Conservation (phyloP, 1,140 invertebrate species). For the honey bee (Apis mellifera) region DNA sequence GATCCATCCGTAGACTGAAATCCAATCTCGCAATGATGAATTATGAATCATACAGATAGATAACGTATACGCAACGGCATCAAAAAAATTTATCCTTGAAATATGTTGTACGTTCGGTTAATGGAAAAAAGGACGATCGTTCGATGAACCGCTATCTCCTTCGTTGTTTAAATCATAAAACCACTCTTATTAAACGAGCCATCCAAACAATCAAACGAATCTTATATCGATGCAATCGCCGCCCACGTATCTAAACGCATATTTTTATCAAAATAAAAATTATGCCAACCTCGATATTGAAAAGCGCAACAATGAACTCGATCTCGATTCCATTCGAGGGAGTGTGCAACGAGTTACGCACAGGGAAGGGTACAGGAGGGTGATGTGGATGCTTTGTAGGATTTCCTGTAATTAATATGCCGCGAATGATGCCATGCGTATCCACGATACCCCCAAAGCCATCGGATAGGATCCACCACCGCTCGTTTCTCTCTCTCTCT, state of each 20-base stretch:
- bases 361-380: constrained; percentile 20
- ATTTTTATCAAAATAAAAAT: too few species aligned
- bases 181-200: constrained; percentile 16
- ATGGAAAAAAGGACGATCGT: neutral
- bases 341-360: constrained; percentile 13
- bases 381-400: constrained; percentile 68
- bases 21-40: neutral
- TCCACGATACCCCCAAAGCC: constrained; percentile 55
- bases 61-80: neutral
- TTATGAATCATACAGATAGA: neutral
- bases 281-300: neutral
- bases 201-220: neutral
- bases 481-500: neutral
- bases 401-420: constrained; percentile 80
- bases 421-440: constrained; percentile 59
- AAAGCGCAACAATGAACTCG: neutral
- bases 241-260: too few species aligned
- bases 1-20: neutral
- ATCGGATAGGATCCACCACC: constrained; percentile 45
- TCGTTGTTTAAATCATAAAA: neutral
- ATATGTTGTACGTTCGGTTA: neutral
- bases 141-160: neutral
- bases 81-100: neutral
- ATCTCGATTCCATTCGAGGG: constrained; percentile 13
- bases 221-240: neutral